phyloP scores from a whole-genome alignment of 2,113 vertebrate genomes.

The Epinephelus lanceolatus region DNA sequence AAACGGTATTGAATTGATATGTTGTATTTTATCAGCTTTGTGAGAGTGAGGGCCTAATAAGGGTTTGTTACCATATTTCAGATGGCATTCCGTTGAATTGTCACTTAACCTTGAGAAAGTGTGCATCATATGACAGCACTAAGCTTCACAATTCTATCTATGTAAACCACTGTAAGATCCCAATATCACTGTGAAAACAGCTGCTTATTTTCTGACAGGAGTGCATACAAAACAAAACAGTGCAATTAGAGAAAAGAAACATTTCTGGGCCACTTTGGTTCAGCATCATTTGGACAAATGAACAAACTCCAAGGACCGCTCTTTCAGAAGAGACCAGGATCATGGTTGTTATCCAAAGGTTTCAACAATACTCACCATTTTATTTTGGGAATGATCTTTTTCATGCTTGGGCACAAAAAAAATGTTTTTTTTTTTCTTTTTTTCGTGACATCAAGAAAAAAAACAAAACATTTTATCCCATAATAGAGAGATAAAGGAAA shows the following conservation, averaged over 20 bases:
- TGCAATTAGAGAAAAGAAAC: background rate
- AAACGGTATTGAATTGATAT: background rate
- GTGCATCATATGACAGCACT: background rate
- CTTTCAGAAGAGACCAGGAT: background rate
- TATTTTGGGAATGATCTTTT: background rate
- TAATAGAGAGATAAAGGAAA: background rate
- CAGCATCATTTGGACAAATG: background rate
- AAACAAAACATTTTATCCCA: too few relatives aligned
- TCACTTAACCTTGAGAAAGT: background rate
- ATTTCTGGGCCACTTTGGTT: background rate
- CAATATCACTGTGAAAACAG: background rate
- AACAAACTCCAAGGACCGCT: background rate
- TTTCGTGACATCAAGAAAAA: background rate
- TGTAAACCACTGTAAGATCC: too few relatives aligned
- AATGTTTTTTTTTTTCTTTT: background rate
- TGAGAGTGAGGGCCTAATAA: background rate
- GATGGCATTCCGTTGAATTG: background rate
- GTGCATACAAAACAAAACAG: background rate
- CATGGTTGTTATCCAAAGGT: background rate
- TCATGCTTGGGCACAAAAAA: background rate
- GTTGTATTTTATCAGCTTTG: background rate
- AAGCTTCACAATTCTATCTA: background rate
- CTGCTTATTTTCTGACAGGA: background rate
- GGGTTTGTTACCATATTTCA: background rate
- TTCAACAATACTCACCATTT: background rate